Conservation (phyloP, 2,113 vertebrate species). For the Arenaria interpres region DNA sequence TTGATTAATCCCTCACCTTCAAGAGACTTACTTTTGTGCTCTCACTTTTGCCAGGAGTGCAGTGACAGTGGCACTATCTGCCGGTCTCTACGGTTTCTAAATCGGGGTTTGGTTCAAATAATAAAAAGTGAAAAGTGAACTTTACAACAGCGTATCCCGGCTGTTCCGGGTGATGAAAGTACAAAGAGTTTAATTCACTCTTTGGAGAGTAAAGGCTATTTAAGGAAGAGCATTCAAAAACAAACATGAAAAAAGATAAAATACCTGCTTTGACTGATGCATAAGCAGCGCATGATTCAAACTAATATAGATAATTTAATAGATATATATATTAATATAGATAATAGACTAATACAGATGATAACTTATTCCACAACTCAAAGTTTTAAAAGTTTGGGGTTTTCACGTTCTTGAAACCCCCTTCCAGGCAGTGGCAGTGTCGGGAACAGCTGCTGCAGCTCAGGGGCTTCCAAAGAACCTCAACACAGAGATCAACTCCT, state of each 20-base stretch:
- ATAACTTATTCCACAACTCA: neutral
- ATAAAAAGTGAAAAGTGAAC: neutral
- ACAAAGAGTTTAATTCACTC: neutral
- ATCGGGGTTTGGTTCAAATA: neutral
- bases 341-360: neutral
- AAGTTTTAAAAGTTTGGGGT: neutral
- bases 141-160: neutral
- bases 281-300: neutral
- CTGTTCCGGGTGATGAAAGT: accelerated
- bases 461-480: neutral
- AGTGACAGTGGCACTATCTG: neutral
- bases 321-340: too few relatives aligned
- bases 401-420: neutral
- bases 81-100: neutral
- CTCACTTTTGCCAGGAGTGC: neutral
- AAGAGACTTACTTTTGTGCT: neutral
- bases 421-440: neutral
- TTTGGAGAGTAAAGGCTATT: neutral
- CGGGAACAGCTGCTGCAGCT: neutral
- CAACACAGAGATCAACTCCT: neutral
- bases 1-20: neutral
- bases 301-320: neutral
- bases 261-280: neutral
- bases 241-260: neutral
- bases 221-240: neutral